Percentiles rank a stretch among this genome's conserved stretches.
Conservation (phyloP, 2,888 invertebrate species). For the Pardosa pseudoannulata region DNA sequence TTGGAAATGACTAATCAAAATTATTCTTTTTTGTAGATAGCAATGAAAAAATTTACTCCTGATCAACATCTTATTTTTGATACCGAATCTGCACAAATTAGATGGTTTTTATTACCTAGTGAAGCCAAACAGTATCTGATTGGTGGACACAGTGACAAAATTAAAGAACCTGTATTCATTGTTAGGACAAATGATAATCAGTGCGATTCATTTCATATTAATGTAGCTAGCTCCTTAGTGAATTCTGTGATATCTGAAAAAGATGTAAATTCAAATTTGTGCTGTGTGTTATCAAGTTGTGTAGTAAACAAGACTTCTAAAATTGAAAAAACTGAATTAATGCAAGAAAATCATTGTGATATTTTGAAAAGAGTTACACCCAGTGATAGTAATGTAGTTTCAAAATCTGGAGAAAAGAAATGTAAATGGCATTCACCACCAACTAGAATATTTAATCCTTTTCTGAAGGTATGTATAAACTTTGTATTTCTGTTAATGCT, state of each 20-base stretch:
- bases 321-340: neutral
- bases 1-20: no score
- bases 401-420: neutral
- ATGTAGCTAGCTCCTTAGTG: neutral
- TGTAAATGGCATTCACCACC: conserved; percentile 85
- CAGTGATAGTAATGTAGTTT: neutral
- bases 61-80: conserved; percentile 87
- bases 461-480: conserved; percentile 82
- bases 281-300: neutral
- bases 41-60: conserved; percentile 85
- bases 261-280: conserved; percentile 47
- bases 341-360: neutral
- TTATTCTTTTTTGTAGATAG: conserved; percentile 79
- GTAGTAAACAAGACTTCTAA: neutral
- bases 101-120: conserved; percentile 93
- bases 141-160: conserved; percentile 3
- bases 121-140: conserved; percentile 87
- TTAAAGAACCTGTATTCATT: conserved; percentile 27
- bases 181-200: conserved; percentile 4
- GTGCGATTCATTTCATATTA: neutral
- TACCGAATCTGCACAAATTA: conserved; percentile 83
- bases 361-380: neutral
- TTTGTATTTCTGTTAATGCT: no score
- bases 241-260: neutral
- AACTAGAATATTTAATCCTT: conserved; percentile 88